Base-by-base conservation (phyloP, 2,888 invertebrate genomes). In the Mantis religiosa region DNA sequence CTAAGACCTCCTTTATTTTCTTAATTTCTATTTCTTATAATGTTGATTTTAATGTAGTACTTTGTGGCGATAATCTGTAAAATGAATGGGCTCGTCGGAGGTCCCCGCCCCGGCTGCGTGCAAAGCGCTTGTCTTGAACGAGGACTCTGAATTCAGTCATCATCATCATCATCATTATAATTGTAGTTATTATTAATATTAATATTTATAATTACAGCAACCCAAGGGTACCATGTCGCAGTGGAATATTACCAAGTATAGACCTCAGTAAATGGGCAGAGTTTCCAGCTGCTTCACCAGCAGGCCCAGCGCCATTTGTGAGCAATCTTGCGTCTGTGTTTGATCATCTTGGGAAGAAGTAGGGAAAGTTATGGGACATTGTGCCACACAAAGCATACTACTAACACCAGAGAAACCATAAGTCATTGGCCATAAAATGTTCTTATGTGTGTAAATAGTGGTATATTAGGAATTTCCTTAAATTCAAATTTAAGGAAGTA, bases 231-330 rank as follows among this genome's bases (percentile, higher is more conserved):
- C 97, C 98, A 14, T 98, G 98, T 93, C 96, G 96, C 93, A 97
- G 97, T 92, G 98, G 98, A 90, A 95, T 98, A 87, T 95, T 98
- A 90, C 98, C 98, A 25, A 95, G 96, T 89, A 97, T 98, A 92
- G 98, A 98, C 93, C 95, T 98, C 91, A 95, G 96, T 91, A 98
- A 98, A 93, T 98, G 98, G 98, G 97, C 97, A 28, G 98, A 98
- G 92, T 95, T 93, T 89, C 91, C 92, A 71, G 87, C 83, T 3
- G 83, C 82, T 0, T 88, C 90, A 7, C 89, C 90, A 82, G 54
- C 90, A 47, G 28, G 87, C 25, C 88, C 89, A 82, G 25, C 88
- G 25, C 87, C 89, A 84, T 90, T 88, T 87, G 96, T 96, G 94
- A 96, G 96, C 95, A 95, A 95, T 92, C 94, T 95, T 93, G 93